phyloP scores from a whole-genome alignment of 2,888 invertebrate genomes.

The Monoplex corrugatus region DNA sequence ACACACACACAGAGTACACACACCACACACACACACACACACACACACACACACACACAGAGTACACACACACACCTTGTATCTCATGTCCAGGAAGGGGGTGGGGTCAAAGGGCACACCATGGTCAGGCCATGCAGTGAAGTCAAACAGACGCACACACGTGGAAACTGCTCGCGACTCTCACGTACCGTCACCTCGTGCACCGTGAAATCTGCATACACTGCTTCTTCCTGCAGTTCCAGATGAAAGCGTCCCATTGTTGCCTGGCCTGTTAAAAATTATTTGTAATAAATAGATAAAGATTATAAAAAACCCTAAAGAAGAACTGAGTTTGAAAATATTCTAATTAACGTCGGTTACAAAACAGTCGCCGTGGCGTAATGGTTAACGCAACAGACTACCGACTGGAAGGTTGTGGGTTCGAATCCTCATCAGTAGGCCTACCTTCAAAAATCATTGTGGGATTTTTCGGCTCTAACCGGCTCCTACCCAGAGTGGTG shows the following conservation, averaged over 20 bases:
- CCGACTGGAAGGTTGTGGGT: too few relatives aligned
- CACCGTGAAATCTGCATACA: conserved; percentile 93
- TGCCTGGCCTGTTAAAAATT: conserved; percentile 28
- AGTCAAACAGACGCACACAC: conserved; percentile 73
- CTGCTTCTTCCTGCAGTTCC: conserved; percentile 92
- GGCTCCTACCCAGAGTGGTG: too few relatives aligned
- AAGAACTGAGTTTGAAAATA: too few relatives aligned
- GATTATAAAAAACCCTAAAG: too few relatives aligned
- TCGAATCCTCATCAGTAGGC: too few relatives aligned
- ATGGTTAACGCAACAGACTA: too few relatives aligned
- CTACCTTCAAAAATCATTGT: too few relatives aligned
- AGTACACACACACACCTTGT: conserved; percentile 59
- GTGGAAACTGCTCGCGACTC: conserved; percentile 57
- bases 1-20: background rate
- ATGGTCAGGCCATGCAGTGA: conserved; percentile 79
- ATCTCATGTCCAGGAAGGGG: conserved; percentile 77
- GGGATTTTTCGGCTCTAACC: too few relatives aligned
- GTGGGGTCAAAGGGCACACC: conserved; percentile 77
- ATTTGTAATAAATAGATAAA: too few relatives aligned
- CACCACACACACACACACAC: background rate
- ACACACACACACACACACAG: background rate
- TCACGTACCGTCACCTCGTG: conserved; percentile 68
- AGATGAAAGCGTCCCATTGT: conserved; percentile 93
- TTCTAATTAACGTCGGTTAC: too few relatives aligned
- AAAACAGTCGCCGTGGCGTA: too few relatives aligned